Evolutionary conservation across 1,140 invertebrate genomes (phyloP).

Genomic region (Hycleus phaleratus): DNA sequence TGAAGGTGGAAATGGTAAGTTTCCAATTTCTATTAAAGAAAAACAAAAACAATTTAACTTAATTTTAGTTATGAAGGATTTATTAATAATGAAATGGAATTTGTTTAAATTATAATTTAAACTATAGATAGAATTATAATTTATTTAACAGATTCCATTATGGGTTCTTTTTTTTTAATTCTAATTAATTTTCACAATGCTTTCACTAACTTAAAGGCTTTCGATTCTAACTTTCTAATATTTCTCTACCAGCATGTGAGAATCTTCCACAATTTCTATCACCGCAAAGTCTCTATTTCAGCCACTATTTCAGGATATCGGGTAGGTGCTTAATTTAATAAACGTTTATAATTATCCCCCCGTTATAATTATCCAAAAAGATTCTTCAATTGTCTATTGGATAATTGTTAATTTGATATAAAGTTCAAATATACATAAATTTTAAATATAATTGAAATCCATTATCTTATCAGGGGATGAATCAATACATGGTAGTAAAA

Average conservation of each 20-base stretch:
- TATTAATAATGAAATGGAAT: no score
- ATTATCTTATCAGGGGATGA: slow-evolving; percentile 27
- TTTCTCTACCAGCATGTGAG: slow-evolving; percentile 32
- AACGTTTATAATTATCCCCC: no score
- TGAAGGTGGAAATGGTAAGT: slow-evolving; percentile 48
- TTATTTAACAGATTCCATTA: no score
- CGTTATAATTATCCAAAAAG: no score
- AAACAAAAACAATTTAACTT: no score
- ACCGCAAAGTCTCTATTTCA: slow-evolving; percentile 34
- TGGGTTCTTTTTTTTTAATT: not conserved
- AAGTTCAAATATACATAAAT: not conserved
- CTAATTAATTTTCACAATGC: slow-evolving; percentile 2
- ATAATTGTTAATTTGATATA: not conserved
- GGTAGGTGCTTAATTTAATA: slow-evolving; percentile 20
- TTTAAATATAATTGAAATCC: not conserved
- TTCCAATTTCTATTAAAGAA: not conserved
- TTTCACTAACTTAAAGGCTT: not conserved
- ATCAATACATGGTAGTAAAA: slow-evolving; percentile 26
- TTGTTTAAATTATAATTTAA: no score
- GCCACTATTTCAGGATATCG: slow-evolving; percentile 33
- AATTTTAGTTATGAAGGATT: no score
- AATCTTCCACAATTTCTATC: slow-evolving; percentile 29
- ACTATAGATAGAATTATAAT: no score
- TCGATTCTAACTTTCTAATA: slow-evolving; percentile 13
- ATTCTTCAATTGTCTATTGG: not conserved